Base-by-base conservation (phyloP, 1,140 invertebrate species). In the Temnothorax nylanderi region DNA sequence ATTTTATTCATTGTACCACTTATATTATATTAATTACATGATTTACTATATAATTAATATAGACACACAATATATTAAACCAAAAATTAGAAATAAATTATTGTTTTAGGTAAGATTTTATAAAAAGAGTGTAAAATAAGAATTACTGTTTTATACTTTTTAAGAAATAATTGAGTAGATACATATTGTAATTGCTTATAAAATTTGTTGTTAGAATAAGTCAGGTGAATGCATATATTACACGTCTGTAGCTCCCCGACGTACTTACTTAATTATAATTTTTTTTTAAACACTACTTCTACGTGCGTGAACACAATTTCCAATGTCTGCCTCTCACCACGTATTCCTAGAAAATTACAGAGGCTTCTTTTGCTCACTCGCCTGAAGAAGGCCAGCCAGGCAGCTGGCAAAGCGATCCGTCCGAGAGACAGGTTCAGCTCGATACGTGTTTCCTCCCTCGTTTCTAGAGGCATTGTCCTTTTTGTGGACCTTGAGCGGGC, bases 401-500 rank as follows among this genome's bases (percentile, higher is more conserved):
- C 75, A 86, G 32, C 76, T 69, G 37, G n/a, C 60, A 81, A 89
- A 60, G 51, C 89, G 51, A 87, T 54, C 51, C 58, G 76, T 85
- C 44, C 80, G 75, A 49, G 78, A 90, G 77, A 56, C 72, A 77
- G 76, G 76, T 69, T 80, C 49, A 47, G 21, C 62, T 67, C 64
- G 74, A 82, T 90, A 80, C 54, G 76, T 84, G 67, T 82, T 80
- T 78, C 67, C 65, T 78, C 58, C 77, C 65, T 78, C 58, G 34
- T 62, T 76, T 82, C 58, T n/a, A 34, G 69, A 71, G 64, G 67
- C 75, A 88, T 85, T 82, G 87, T 60, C 60, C 37, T 81, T 91
- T 91, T 91, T 91, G 87, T 74, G 49, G 21, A 64, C 37, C 77
- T 82, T 77, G 84, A 89, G 69, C 44, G 32, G n/a, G 13, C 37